phyloP scores from a whole-genome alignment of 2,113 vertebrate genomes.

The Pelmatolapia mariae region DNA sequence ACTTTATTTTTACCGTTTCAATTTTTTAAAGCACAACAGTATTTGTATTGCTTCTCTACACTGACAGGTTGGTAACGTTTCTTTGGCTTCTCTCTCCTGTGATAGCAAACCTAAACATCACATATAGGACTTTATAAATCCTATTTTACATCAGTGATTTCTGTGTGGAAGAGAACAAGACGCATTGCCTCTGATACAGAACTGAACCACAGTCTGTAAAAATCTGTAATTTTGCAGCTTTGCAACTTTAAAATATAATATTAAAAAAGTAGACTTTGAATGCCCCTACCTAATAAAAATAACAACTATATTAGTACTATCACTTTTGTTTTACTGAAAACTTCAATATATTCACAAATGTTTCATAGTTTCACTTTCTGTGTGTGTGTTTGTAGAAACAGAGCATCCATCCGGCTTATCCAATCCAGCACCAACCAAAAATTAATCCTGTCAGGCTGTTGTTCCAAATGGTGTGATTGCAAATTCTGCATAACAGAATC shows the following conservation, averaged over 20 bases:
- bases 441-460: background rate
- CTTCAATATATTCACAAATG: background rate
- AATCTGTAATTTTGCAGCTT: background rate
- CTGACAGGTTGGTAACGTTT: fast-evolving
- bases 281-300: background rate
- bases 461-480: background rate
- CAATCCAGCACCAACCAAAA: background rate
- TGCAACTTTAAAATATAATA: background rate
- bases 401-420: background rate
- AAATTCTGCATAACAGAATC: background rate
- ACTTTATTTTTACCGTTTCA: background rate
- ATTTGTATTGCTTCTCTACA: background rate
- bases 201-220: background rate
- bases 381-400: background rate
- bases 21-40: background rate
- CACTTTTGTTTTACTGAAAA: background rate
- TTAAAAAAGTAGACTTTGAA: background rate
- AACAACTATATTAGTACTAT: background rate
- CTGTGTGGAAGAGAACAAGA: background rate
- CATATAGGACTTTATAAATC: background rate
- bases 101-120: background rate
- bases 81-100: background rate
- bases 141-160: background rate
- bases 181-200: background rate
- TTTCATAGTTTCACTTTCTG: background rate